Evolutionary conservation across 2,113 vertebrate genomes (phyloP).

Genomic region (Tychaedon coryphoeus): DNA sequence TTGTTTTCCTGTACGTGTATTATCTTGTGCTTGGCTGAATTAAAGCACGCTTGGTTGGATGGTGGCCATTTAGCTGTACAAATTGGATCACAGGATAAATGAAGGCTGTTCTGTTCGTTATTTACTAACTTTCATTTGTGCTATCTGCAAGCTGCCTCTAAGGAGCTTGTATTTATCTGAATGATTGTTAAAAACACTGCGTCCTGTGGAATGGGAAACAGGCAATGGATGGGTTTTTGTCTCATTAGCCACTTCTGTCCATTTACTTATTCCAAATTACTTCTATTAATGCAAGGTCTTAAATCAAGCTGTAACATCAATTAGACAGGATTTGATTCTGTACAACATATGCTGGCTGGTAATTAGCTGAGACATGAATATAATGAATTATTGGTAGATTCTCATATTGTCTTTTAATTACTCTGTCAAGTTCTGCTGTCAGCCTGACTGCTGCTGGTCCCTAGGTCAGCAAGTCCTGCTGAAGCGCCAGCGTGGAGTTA

Average conservation of each 20-base stretch:
- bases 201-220: background rate
- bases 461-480: background rate
- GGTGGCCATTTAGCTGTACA: background rate
- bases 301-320: background rate
- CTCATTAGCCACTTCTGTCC: background rate
- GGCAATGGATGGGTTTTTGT: background rate
- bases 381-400: background rate
- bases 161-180: background rate
- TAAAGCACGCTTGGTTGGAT: background rate
- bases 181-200: background rate
- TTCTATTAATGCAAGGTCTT: background rate
- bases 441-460: background rate
- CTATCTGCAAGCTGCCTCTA: background rate
- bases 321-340: background rate
- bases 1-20: background rate
- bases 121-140: background rate
- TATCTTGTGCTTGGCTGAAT: constrained; percentile 22
- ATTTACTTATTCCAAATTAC: background rate
- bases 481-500: background rate
- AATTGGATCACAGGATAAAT: background rate
- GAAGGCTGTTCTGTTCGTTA: background rate
- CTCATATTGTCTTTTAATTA: constrained; percentile 14
- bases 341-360: background rate
- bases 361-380: constrained; percentile 22
- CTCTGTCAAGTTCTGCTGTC: background rate